Conservation (phyloP, 2,888 invertebrate genomes). For the Lasius platythorax region DNA sequence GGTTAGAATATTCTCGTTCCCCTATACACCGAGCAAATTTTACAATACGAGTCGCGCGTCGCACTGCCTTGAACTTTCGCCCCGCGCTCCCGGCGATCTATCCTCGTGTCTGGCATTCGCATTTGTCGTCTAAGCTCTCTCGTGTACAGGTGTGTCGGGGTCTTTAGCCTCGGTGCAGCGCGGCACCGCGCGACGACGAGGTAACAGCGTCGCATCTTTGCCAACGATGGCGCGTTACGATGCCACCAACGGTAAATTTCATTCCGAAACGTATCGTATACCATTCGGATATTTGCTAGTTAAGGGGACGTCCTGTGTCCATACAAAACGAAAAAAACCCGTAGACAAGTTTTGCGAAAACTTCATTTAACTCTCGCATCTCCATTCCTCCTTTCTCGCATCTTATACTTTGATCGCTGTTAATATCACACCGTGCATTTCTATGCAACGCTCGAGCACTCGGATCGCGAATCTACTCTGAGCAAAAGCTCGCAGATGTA, state of each 20-base stretch:
- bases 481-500: background rate
- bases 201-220: conserved; percentile 58
- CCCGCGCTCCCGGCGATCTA: conserved; percentile 69
- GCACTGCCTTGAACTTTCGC: conserved; percentile 75
- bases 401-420: background rate
- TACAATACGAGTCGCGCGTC: conserved; percentile 36
- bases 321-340: background rate
- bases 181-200: conserved; percentile 28
- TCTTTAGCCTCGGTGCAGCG: conserved; percentile 76
- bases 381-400: background rate
- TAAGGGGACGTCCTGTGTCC: background rate
- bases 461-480: background rate
- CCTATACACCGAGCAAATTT: conserved; percentile 23
- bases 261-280: background rate
- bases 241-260: conserved; percentile 18
- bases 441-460: background rate
- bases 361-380: background rate
- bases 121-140: conserved; percentile 61
- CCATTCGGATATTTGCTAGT: background rate
- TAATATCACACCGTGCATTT: background rate
- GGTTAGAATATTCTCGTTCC: background rate
- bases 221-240: conserved; percentile 42
- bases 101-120: conserved; percentile 76
- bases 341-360: background rate
- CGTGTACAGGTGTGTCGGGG: conserved; percentile 78